Conservation (phyloP, 2,888 invertebrate species). For the Julus scanicus region DNA sequence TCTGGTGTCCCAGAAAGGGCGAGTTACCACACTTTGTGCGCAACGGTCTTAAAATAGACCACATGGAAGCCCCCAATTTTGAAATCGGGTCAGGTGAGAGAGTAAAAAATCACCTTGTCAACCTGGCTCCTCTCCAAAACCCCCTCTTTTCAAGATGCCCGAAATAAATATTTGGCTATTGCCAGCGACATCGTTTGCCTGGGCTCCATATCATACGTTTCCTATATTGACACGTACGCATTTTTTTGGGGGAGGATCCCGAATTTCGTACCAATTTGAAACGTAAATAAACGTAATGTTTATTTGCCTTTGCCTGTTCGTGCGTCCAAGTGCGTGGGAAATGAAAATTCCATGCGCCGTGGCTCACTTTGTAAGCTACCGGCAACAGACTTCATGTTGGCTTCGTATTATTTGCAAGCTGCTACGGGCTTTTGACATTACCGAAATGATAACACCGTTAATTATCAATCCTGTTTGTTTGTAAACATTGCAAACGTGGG, state of each 20-base stretch:
- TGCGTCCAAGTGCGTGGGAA: neutral
- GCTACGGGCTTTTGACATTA: neutral
- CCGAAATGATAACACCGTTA: conserved; percentile 28
- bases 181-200: neutral
- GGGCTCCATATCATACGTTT: neutral
- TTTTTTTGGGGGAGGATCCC: neutral
- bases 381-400: neutral
- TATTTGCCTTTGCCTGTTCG: neutral
- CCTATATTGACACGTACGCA: conserved; percentile 18
- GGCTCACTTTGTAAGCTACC: conserved; percentile 7
- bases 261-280: neutral
- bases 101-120: neutral
- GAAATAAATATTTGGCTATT: conserved; percentile 19
- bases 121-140: conserved; percentile 14
- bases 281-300: neutral
- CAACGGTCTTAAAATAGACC: conserved; percentile 1
- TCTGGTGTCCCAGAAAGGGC: neutral
- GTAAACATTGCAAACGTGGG: neutral
- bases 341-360: neutral
- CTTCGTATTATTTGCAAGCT: neutral
- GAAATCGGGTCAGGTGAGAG: conserved; percentile 27
- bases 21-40: no score
- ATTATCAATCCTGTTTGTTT: neutral
- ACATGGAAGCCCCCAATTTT: neutral
- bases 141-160: neutral